These are phyloP conservation scores for Siderastrea radians DNA, from an alignment of 92 coral and sea anemone species.

Conservation along the genomic window DNA sequence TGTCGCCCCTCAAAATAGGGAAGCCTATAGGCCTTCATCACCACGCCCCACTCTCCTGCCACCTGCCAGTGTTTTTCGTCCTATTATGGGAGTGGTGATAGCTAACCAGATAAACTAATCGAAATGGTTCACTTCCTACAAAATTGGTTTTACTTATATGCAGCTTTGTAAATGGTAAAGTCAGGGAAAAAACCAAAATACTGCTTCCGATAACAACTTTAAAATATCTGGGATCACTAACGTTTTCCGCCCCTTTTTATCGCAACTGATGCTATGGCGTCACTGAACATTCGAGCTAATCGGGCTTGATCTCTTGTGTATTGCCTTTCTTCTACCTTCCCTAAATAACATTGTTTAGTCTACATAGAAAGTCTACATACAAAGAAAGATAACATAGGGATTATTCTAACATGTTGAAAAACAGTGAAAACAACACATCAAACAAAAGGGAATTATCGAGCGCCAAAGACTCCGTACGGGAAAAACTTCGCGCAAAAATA, in stretches of 20 bases:
- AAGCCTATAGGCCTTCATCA: too few species aligned
- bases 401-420: not conserved
- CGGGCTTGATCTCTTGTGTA: not conserved
- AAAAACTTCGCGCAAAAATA: conserved; percentile 58
- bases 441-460: not conserved
- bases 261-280: not conserved
- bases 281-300: not conserved
- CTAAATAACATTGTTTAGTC: conserved; percentile 4
- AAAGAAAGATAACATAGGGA: not conserved
- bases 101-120: too few species aligned
- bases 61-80: too few species aligned
- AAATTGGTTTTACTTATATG: too few species aligned
- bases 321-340: not conserved
- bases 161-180: too few species aligned
- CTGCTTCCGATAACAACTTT: too few species aligned
- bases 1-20: too few species aligned
- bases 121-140: too few species aligned
- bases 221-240: too few species aligned
- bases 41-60: too few species aligned
- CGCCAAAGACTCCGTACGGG: conserved; percentile 32
- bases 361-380: not conserved
- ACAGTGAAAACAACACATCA: not conserved
- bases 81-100: too few species aligned
- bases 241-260: not conserved
- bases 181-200: too few species aligned